Evolutionary conservation across 2,113 vertebrate species (phyloP), one percentile per base, ranked within the genome.

Genomic region (Hoplias malabaricus): DNA sequence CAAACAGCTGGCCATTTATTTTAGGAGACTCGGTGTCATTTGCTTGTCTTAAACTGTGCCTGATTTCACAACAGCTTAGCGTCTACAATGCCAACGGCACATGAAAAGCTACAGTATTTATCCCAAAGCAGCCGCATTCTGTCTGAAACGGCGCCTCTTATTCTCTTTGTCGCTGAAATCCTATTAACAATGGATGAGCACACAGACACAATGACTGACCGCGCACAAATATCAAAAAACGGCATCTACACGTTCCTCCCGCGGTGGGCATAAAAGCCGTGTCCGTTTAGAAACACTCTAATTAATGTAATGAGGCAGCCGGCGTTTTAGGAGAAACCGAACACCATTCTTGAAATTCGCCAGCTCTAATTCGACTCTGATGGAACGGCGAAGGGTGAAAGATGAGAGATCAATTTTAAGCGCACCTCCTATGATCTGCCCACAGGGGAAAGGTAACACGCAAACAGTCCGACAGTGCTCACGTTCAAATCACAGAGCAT

Each of bases 191-290:
- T 61, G 73, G 76, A 77, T 82, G 78, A 81, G 59, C 83, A 80
- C 68, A 87, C 81, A 86, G 78, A 82, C 79, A 81, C 84, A 79
- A 74, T 46, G 66, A 78, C 50, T 33, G 80, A 79, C 82, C 73
- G 79, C 73, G 69, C 66, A 79, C 78, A 77, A 75, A 34, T 68
- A 83, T 79, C 75, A 34, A 83, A 34, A 83, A 82, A 84, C 59
- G 59, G 69, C 73, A 77, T 56, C 53, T 69, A 80, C 61, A 38
- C 36, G 25, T 38, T 74, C 61, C 75, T 69, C 56, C 83, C 74
- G 79, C 80, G 82, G 83, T 67, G 76, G 79, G 83, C 87, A 83
- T 84, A 85, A 88, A 86, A 77, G 78, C 80, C 23, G 57, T 83
- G 87, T 87, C 86, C 84, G 88, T 86, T 82, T 33, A 25, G 29